Percentiles rank a stretch among this genome's conserved stretches.
phyloP scores from a whole-genome alignment of 2,113 vertebrate genomes.

The Rutilus rutilus region DNA sequence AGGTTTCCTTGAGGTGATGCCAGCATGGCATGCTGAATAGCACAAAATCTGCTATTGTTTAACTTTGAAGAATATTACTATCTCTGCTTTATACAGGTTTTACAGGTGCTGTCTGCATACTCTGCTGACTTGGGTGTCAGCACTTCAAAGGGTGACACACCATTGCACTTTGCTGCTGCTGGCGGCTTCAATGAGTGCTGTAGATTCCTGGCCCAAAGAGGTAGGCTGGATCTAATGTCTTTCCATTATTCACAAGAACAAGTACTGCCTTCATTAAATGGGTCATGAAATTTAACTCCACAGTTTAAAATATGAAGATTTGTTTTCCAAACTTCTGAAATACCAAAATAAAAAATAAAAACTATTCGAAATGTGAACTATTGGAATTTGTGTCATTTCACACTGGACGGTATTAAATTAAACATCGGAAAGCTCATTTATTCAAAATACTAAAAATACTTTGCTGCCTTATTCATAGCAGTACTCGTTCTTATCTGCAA shows the following conservation, averaged over 20 bases:
- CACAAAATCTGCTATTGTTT: background rate
- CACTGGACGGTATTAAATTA: too few species aligned
- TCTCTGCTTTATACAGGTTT: conserved; percentile 48
- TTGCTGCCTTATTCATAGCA: background rate
- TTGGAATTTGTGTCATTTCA: too few species aligned
- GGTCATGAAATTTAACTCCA: too few species aligned
- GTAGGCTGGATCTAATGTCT: conserved; percentile 62
- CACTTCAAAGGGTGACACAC: conserved; percentile 79
- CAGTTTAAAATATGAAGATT: too few species aligned
- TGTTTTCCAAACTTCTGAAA: too few species aligned
- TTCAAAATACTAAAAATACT: background rate
- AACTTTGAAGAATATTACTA: background rate
- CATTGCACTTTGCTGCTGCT: conserved; percentile 81
- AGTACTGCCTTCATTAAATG: background rate
- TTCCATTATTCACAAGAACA: background rate
- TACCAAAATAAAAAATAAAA: too few species aligned
- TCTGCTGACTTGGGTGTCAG: conserved; percentile 78
- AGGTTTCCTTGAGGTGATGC: conserved; percentile 80
- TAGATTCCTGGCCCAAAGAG: conserved; percentile 86
- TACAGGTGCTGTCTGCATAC: conserved; percentile 70
- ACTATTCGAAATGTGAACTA: too few species aligned
- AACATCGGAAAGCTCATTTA: too few species aligned
- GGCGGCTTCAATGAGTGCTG: conserved; percentile 83
- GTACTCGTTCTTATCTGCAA: background rate
- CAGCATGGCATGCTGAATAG: background rate